These are phyloP conservation scores for Caenorhabditis japonica DNA, from an alignment of 2,888 invertebrate species.

Conservation along the genomic window DNA sequence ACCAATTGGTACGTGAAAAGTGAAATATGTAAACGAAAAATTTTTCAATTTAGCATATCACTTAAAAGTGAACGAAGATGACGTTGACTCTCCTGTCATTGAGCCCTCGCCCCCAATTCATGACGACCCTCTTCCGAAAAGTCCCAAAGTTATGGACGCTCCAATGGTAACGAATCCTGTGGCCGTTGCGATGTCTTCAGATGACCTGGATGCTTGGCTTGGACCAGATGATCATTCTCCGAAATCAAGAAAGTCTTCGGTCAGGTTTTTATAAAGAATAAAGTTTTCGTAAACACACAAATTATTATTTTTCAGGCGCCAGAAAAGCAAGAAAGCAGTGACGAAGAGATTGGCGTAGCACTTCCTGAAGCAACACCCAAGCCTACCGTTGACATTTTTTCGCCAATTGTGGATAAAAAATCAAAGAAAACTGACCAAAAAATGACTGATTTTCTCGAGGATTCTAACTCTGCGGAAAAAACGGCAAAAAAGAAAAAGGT, in stretches of 20 bases:
- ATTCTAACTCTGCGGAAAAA: not conserved
- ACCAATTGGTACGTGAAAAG: slow-evolving; percentile 27
- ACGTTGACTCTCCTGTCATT: slow-evolving; percentile 40
- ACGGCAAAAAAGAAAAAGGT: slow-evolving; percentile 19
- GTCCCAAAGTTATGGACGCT: not conserved
- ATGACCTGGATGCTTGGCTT: slow-evolving; percentile 52
- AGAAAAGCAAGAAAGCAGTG: slow-evolving; percentile 30
- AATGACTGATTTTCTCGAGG: not conserved
- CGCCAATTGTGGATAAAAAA: not conserved
- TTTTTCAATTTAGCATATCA: slow-evolving; percentile 31
- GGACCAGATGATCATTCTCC: slow-evolving; percentile 38
- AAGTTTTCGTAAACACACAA: not conserved
- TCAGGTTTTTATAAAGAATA: not conserved
- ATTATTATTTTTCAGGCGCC: slow-evolving; percentile 3
- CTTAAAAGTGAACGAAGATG: slow-evolving; percentile 34
- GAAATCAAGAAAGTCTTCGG: slow-evolving; percentile 12
- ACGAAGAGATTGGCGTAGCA: slow-evolving; percentile 48
- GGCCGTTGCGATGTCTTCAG: slow-evolving; percentile 27
- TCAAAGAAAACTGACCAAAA: not conserved
- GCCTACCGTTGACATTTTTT: slow-evolving; percentile 29
- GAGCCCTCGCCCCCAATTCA: slow-evolving; percentile 2
- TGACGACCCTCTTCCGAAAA: not conserved
- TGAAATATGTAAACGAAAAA: not conserved
- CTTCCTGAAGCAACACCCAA: slow-evolving; percentile 10
- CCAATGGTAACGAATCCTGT: not conserved